These are phyloP conservation scores for Diarsia brunnea DNA, from an alignment of 2,888 invertebrate species.

Conservation along the genomic window DNA sequence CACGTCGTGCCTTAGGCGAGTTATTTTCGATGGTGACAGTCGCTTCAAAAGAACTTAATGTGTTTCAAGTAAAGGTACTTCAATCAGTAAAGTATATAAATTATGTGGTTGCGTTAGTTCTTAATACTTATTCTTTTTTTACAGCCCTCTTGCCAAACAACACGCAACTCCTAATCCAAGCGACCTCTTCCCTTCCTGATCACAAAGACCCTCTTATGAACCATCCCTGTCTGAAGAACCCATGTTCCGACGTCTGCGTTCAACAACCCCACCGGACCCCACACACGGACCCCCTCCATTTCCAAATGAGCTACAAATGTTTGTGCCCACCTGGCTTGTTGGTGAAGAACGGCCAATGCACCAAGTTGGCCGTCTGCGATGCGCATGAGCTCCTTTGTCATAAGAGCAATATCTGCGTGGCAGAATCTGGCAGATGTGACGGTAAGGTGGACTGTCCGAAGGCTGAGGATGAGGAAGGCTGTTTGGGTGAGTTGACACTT, in stretches of 20 bases:
- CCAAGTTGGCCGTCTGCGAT: slow-evolving; percentile 86
- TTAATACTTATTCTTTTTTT: slow-evolving; percentile 62
- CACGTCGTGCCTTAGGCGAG: no score
- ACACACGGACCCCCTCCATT: slow-evolving; percentile 37
- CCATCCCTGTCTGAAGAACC: slow-evolving; percentile 92
- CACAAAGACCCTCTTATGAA: slow-evolving; percentile 67
- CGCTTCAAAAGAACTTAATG: not conserved
- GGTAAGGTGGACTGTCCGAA: slow-evolving; percentile 87
- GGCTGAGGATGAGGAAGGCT: slow-evolving; percentile 91
- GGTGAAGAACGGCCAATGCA: slow-evolving; percentile 90
- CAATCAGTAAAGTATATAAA: not conserved
- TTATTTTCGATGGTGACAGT: no score
- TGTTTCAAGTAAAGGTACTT: not conserved
- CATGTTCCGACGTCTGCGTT: slow-evolving; percentile 94
- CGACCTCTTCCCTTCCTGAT: slow-evolving; percentile 70
- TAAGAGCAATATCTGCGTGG: slow-evolving; percentile 86
- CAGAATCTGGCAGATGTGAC: slow-evolving; percentile 84
- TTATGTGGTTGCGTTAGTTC: not conserved
- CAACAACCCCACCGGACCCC: slow-evolving; percentile 75
- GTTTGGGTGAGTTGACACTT: slow-evolving; percentile 75
- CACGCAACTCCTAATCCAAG: slow-evolving; percentile 80
- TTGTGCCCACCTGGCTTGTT: slow-evolving; percentile 93
- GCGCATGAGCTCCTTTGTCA: slow-evolving; percentile 86
- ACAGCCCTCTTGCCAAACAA: slow-evolving; percentile 88
- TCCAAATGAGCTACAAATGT: slow-evolving; percentile 79